Conservation (phyloP, 2,888 invertebrate species). For the Tetanocera ferruginea region DNA sequence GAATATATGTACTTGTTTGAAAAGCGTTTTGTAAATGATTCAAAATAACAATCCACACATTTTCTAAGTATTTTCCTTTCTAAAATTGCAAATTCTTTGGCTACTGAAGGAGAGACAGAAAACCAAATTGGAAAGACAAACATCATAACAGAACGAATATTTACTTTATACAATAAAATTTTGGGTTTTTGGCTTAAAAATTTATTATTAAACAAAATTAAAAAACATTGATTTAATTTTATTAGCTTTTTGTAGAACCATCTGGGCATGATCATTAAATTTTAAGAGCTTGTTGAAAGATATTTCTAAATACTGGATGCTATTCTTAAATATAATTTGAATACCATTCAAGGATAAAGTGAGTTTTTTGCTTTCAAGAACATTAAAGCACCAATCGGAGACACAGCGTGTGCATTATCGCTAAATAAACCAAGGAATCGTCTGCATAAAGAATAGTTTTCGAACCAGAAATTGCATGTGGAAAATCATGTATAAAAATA, state of each 20-base stretch:
- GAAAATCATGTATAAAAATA: no score
- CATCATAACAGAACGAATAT: not conserved
- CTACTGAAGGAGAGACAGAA: no score
- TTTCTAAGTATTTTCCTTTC: no score
- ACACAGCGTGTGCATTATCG: constrained; percentile 7
- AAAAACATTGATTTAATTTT: not conserved
- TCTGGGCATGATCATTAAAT: not conserved
- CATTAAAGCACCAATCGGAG: not conserved
- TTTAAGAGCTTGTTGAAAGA: not conserved
- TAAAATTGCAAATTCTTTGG: no score
- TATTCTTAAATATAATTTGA: constrained; percentile 27
- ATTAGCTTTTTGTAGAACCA: not conserved
- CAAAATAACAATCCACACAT: no score
- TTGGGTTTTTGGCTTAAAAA: not conserved
- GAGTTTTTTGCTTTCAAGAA: constrained; percentile 14
- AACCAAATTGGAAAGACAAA: not conserved
- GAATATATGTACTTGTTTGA: no score
- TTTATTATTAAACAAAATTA: not conserved
- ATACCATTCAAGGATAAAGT: not conserved
- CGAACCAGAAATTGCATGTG: no score
- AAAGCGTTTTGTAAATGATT: no score
- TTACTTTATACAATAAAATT: not conserved
- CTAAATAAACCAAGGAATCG: no score
- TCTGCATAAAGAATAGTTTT: no score
- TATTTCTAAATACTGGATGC: not conserved